Evolutionary conservation across 2,888 invertebrate species (phyloP).

Genomic region (Chrysopilus asiliformis): DNA sequence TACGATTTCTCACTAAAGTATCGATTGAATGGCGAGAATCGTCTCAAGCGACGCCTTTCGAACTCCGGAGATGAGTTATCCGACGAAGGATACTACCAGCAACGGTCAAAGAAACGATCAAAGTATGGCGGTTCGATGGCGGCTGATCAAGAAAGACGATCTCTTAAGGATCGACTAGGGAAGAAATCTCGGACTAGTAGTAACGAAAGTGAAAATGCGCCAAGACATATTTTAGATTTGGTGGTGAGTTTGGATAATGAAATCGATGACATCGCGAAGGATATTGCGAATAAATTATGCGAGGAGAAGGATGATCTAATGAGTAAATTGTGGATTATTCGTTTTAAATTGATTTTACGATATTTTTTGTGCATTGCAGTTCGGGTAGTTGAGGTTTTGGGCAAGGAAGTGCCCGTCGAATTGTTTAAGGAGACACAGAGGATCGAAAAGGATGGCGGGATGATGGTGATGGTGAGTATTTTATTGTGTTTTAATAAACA

Average conservation of each 20-base stretch:
- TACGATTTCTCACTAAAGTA: slow-evolving; percentile 58
- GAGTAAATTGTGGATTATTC: slow-evolving; percentile 42
- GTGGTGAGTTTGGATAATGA: slow-evolving; percentile 38
- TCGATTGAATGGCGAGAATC: slow-evolving; percentile 42
- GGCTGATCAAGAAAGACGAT: slow-evolving; percentile 17
- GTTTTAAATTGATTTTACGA: slow-evolving; percentile 5
- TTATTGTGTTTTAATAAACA: neutral
- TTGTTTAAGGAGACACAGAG: slow-evolving; percentile 68
- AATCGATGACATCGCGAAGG: slow-evolving; percentile 48
- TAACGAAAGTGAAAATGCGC: slow-evolving; percentile 39
- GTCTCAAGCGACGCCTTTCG: slow-evolving; percentile 24
- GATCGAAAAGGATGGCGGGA: slow-evolving; percentile 73
- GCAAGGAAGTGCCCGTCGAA: slow-evolving; percentile 57
- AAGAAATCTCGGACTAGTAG: slow-evolving; percentile 32
- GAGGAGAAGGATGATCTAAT: slow-evolving; percentile 63
- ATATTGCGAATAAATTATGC: slow-evolving; percentile 57
- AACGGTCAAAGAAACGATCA: slow-evolving; percentile 14
- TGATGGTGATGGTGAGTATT: slow-evolving; percentile 59
- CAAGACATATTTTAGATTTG: slow-evolving; percentile 43
- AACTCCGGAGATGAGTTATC: too few species aligned
- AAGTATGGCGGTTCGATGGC: slow-evolving; percentile 27
- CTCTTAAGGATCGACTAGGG: slow-evolving; percentile 26
- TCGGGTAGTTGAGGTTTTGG: slow-evolving; percentile 55
- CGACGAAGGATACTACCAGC: too few species aligned
- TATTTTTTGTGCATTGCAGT: slow-evolving; percentile 36